Evolutionary conservation across 2,113 vertebrate genomes (phyloP).

Genomic region (Oncorhynchus clarkii): DNA sequence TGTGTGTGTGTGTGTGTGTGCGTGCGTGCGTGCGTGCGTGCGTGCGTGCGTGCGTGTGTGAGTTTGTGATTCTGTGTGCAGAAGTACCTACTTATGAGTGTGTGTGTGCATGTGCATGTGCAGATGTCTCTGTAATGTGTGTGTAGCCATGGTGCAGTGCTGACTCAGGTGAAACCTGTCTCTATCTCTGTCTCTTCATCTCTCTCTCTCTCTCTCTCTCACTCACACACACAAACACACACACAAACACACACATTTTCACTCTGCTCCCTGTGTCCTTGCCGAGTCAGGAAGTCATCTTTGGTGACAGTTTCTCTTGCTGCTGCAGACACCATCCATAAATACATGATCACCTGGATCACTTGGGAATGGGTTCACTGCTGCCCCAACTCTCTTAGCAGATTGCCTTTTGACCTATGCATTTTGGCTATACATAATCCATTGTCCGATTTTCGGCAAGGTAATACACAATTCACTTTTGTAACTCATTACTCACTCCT

Average conservation of each 20-base stretch:
- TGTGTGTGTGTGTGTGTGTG: conserved; percentile 5
- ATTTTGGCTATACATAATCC: neutral
- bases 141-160: conserved; percentile 26
- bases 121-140: conserved; percentile 4
- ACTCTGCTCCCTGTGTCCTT: conserved; percentile 41
- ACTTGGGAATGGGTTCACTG: neutral
- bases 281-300: conserved; percentile 66
- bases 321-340: conserved; percentile 43
- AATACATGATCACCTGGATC: conserved; percentile 33
- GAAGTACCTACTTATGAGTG: neutral
- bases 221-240: too few relatives aligned
- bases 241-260: too few relatives aligned
- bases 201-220: too few relatives aligned
- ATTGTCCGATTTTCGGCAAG: neutral
- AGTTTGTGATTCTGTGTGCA: too few relatives aligned
- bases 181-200: neutral
- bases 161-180: conserved; percentile 35
- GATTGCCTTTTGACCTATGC: neutral
- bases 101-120: conserved; percentile 5
- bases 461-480: neutral
- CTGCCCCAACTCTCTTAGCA: neutral
- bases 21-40: neutral
- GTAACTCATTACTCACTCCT: neutral
- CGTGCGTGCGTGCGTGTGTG: neutral
- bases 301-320: conserved; percentile 54